Base-by-base conservation (phyloP, 2,888 invertebrate species). In the Venusia cambrica region DNA sequence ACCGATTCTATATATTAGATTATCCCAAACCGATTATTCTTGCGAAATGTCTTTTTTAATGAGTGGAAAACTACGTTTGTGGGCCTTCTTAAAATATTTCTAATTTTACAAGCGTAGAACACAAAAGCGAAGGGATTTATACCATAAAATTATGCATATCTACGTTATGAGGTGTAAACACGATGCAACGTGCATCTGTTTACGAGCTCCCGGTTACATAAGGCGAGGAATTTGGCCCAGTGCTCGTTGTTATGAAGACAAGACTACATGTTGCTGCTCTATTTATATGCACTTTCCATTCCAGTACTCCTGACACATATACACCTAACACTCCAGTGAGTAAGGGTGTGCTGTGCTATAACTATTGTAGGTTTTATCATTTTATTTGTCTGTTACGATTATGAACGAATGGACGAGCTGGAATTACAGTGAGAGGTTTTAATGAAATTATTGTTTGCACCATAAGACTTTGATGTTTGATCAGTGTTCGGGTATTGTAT, bases 241-340 rank as follows among this genome's bases (percentile, higher is more conserved):
- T 68, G 62, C 54, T 57, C 65, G 67, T 65, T 62, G 59, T 58
- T 43, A 31, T 31, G 34, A 34, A 18, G 31, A 33, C 22, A n/a
- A n/a, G n/a, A n/a, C n/a, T n/a, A n/a, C n/a, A n/a, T n/a, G n/a
- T n/a, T 35, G 33, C 34, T 34, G 15, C 19, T 70, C 74, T 76
- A 78, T 81, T 80, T 77, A 79, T 79, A 77, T 59, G 60, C 72
- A 71, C 72, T 75, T 78, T 78, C 74, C 76, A 73, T 74, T 72
- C 69, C 64, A 57, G 68, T 62, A 67, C 62, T 59, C 64, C 72
- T 76, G 75, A 77, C 79, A 78, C 74, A 69, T 63, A 62, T 68
- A 78, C 74, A 69, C 64, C 62, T 68, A 24, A 67, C 62, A 10
- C 37, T 64, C 62, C 67, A 69, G 67, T 72, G 73, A 75, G 70